Evolutionary conservation across 2,113 vertebrate species (phyloP).

Genomic region (Salvelinus namaycush): DNA sequence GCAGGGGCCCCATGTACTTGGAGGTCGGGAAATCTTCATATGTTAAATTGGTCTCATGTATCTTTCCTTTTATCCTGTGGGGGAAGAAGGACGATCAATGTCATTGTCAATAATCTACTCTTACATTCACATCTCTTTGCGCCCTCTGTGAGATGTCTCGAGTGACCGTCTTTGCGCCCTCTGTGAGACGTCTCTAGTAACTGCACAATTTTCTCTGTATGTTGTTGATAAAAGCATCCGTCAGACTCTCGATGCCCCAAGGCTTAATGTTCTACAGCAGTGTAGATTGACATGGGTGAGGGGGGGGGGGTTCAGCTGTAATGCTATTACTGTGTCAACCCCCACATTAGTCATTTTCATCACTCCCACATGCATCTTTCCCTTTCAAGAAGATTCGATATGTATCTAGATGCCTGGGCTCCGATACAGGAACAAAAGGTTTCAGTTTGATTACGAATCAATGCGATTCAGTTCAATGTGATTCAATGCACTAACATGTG

Average conservation of each 20-base stretch:
- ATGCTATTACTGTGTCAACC: constrained; percentile 21
- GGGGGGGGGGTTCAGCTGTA: not conserved
- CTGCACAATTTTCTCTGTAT: constrained; percentile 20
- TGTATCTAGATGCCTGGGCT: no score
- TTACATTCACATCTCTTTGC: constrained; percentile 25
- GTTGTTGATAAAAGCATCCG: constrained; percentile 15
- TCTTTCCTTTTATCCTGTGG: constrained; percentile 92
- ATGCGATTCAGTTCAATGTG: no score
- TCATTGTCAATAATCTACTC: constrained; percentile 10
- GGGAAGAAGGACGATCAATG: constrained; percentile 47
- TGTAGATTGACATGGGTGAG: constrained; percentile 17
- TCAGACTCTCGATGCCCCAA: constrained; percentile 14
- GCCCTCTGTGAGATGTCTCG: not conserved
- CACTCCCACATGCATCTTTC: constrained; percentile 23
- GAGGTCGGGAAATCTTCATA: constrained; percentile 98
- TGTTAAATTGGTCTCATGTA: constrained; percentile 94
- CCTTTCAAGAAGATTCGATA: no score
- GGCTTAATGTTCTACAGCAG: constrained; percentile 8
- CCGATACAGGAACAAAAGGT: no score
- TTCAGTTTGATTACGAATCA: no score
- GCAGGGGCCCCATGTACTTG: constrained; percentile 95
- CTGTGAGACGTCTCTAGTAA: constrained; percentile 3
- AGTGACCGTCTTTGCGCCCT: no score
- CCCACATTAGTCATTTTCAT: constrained; percentile 33
- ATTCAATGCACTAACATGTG: no score